Base-by-base conservation (phyloP, 1,140 invertebrate species). In the Luehdorfia chinensis region DNA sequence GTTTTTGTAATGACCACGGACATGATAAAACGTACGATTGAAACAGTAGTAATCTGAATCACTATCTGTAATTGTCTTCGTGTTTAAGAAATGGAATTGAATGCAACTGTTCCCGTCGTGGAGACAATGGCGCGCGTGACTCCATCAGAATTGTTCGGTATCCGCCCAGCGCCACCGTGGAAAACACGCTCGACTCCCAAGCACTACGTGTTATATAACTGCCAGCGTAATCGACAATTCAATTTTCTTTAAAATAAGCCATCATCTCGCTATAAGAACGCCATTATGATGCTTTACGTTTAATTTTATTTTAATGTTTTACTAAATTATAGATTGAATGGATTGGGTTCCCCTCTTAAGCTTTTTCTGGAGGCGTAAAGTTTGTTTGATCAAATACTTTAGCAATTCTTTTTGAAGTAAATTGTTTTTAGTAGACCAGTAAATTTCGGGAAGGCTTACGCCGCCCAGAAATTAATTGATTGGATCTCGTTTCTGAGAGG, bases 381-480 rank as follows among this genome's bases (percentile, higher is more conserved):
- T 62, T 64, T 58, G 50, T 49, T 67, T 65, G 59, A 68, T 74
- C 66, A 67, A 74, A 67, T 65, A 66, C 61, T 55, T 61, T 21
- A 30, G 13, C 23, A 66, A 59, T 64, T 66, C 68, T 75, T 78
- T 71, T 59, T 45, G 16, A 53, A 53, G 51, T 57, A 67, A 76
- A 80, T 68, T 77, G 66, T 66, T 62, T 75, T 74, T 74, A 64
- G 70, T 75, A 59, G 58, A 44, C 53, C 68, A 73, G 66, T 83
- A 84, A 84, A 84, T 84, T 86, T 73, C 62, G 73, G 76, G 67
- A 76, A 50, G 69, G 75, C 78, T 83, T 79, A 86, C 75, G 68
- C 68, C 60, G 69, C 72, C 72, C 62, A 79, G 80, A 84, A 83
- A 81, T 81, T 86, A 86, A 86, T 86, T 86, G 83, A 84, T 86